These are phyloP conservation scores for Pollenia labialis DNA, from an alignment of 2,888 invertebrate species.

Conservation along the genomic window DNA sequence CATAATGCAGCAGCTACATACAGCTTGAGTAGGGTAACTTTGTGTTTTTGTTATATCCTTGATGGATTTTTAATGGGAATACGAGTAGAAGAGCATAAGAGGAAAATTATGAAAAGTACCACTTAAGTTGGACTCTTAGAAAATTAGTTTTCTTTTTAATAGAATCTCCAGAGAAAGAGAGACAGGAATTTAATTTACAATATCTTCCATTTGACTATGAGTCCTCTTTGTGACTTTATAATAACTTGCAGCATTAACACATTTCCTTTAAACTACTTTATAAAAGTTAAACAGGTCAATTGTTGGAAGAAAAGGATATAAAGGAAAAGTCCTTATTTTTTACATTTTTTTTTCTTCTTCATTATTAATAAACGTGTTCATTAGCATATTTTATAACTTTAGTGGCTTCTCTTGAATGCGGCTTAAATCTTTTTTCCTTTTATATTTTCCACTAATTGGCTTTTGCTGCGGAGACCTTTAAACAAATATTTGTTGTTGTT, in stretches of 20 bases:
- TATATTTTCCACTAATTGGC: conserved; percentile 58
- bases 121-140: conserved; percentile 60
- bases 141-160: conserved; percentile 52
- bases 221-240: background rate
- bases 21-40: background rate
- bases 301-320: conserved; percentile 32
- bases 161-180: conserved; percentile 24
- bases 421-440: conserved; percentile 32
- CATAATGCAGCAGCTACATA: conserved; percentile 26
- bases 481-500: conserved; percentile 34
- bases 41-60: background rate
- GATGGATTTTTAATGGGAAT: conserved; percentile 37
- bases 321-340: conserved; percentile 39
- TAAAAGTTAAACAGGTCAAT: conserved; percentile 66
- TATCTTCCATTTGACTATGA: conserved; percentile 11
- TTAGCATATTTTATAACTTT: conserved; percentile 49
- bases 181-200: conserved; percentile 53
- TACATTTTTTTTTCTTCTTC: conserved; percentile 9
- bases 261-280: conserved; percentile 54
- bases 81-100: background rate
- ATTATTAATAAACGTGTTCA: conserved; percentile 15
- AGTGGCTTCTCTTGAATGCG: conserved; percentile 40
- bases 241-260: conserved; percentile 60
- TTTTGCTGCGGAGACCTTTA: conserved; percentile 28
- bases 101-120: conserved; percentile 61